Evolutionary conservation across 2,888 invertebrate species (phyloP).

Genomic region (Ptychoptera contaminata): DNA sequence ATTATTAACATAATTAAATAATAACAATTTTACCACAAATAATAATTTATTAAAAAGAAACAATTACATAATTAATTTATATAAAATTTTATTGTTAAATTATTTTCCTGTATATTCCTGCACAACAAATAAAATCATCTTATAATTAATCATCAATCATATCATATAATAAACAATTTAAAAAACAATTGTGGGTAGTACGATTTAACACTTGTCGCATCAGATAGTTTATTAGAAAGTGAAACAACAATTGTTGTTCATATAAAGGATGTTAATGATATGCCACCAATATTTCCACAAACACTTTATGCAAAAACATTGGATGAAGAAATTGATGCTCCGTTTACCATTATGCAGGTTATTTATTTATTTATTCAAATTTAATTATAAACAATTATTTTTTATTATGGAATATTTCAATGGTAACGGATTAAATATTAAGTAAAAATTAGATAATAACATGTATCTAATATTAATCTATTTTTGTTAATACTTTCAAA

Average conservation of each 20-base stretch:
- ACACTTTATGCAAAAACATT: constrained; percentile 55
- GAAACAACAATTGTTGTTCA: constrained; percentile 67
- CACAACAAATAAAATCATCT: no score
- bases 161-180: no score
- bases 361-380: constrained; percentile 15
- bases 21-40: no score
- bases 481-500: no score
- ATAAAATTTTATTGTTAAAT: no score
- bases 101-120: no score
- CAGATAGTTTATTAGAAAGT: constrained; percentile 81
- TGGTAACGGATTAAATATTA: background rate
- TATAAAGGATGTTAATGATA: constrained; percentile 77
- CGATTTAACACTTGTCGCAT: constrained; percentile 76
- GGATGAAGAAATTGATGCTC: constrained; percentile 56
- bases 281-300: constrained; percentile 66
- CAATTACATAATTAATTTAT: no score
- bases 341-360: constrained; percentile 66
- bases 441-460: background rate
- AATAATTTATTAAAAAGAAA: no score
- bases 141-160: no score
- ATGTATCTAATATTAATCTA: no score
- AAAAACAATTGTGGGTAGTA: constrained; percentile 40
- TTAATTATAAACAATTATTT: background rate
- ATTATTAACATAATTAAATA: no score
- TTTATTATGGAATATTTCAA: background rate